Percentiles rank a stretch among this genome's conserved stretches.
Conservation (phyloP, 2,888 invertebrate species). For the Platycnemis pennipes region DNA sequence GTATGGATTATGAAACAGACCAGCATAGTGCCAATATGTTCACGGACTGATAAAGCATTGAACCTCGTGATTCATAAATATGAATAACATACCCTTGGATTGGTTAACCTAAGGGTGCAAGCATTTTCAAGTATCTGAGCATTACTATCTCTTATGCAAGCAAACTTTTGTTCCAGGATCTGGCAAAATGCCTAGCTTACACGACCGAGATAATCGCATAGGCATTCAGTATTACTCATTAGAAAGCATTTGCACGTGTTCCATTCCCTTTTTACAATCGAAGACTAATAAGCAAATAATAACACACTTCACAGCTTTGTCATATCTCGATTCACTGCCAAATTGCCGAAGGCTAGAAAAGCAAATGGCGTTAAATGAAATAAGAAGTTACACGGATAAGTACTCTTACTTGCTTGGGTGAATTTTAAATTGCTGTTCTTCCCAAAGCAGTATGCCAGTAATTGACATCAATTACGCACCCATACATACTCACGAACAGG, state of each 20-base stretch:
- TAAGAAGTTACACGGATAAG: no score
- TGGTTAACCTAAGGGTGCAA: not conserved
- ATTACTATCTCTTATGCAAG: not conserved
- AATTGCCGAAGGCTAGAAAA: not conserved
- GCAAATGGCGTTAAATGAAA: no score
- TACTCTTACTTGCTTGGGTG: no score
- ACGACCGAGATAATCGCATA: not conserved
- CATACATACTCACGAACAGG: no score
- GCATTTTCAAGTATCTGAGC: not conserved
- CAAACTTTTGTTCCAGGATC: not conserved
- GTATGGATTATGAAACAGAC: not conserved
- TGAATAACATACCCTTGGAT: not conserved
- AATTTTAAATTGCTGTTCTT: no score
- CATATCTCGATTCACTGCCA: not conserved
- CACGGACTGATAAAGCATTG: not conserved
- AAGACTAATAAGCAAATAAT: not conserved
- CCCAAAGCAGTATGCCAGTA: no score
- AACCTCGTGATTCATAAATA: not conserved
- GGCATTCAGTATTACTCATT: not conserved
- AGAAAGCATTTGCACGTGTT: not conserved
- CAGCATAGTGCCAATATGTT: not conserved
- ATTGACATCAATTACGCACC: no score
- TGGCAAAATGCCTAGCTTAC: not conserved
- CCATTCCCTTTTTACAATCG: not conserved
- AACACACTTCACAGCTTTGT: not conserved